Evolutionary conservation across 2,888 invertebrate species (phyloP), one percentile per base, ranked within the genome.

Genomic region (Portevinia maculata): DNA sequence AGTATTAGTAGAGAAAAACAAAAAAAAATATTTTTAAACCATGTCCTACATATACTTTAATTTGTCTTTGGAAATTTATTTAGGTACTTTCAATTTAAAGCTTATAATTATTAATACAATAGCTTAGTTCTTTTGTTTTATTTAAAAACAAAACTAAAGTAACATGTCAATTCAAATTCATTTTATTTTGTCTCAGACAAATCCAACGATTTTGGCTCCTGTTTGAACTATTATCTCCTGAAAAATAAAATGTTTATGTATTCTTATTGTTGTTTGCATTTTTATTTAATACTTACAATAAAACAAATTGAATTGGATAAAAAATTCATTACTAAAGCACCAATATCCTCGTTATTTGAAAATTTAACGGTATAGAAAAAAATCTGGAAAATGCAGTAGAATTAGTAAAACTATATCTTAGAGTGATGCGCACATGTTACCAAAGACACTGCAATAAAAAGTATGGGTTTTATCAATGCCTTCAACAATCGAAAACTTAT

Each of bases 381-480:
- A 4, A 69, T 46, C 69, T 69, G 11, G 6, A 44, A 44, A 44
- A 44, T 15, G 17, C 4, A 7, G 34, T 1, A 44, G 17, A 48
- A n/a, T 11, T 13, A n/a, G 9, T 44, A n/a, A 28, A 13, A 13
- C 4, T 19, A 24, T 3, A 17, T 7, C 19, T 62, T 15, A 7
- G 2, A 24, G 34, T 15, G 46, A 15, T 24, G 13, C 15, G 7
- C 4, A 1, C 7, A 15, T 8, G 7, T 39, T 67, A 76, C 39
- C 65, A 46, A 24, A 50, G 13, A 3, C 24, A 24, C 21, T 3
- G 8, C 1, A 17, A 79, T 28, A n/a, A 74, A 30, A 8, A 74
- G 1, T 1, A 79, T 30, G 9, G 84, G 84, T 44, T 60, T 60
- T 0, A 84, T 0, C 48, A 84, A n/a, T 1, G 55, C 55, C n/a